Evolutionary conservation across 2,888 invertebrate species (phyloP).

Genomic region (Idaea straminata): DNA sequence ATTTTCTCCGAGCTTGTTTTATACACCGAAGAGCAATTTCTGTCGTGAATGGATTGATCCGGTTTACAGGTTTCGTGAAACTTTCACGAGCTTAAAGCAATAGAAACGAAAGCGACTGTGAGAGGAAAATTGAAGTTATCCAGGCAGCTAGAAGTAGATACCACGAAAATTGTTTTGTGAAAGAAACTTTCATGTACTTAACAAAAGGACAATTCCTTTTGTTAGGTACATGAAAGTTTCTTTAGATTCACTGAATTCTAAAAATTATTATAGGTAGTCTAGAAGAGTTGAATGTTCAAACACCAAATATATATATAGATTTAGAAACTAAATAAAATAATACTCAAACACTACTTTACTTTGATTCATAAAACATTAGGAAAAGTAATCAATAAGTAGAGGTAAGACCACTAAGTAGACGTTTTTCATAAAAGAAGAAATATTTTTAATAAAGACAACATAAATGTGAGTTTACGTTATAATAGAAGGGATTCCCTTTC

Average conservation of each 20-base stretch:
- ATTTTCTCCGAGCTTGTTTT: conserved; percentile 65
- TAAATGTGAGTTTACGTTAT: conserved; percentile 7
- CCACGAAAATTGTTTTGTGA: neutral
- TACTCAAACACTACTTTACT: too few relatives aligned
- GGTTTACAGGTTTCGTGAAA: conserved; percentile 44
- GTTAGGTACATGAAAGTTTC: too few relatives aligned
- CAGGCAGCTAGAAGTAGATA: conserved; percentile 23
- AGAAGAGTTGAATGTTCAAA: too few relatives aligned
- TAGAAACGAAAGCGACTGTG: conserved; percentile 22
- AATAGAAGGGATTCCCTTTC: conserved; percentile 14
- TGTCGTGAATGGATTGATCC: conserved; percentile 57
- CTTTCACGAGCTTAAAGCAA: conserved; percentile 23
- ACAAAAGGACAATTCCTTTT: too few relatives aligned
- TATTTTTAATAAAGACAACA: neutral
- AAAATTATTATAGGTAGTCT: neutral
- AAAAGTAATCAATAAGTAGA: too few relatives aligned
- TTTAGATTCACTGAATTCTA: too few relatives aligned
- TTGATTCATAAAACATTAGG: too few relatives aligned
- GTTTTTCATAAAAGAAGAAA: neutral
- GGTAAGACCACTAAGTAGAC: neutral
- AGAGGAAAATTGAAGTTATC: conserved; percentile 27
- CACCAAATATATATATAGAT: too few relatives aligned
- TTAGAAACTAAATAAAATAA: too few relatives aligned
- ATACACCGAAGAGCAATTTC: conserved; percentile 55
- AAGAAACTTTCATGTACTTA: too few relatives aligned